Base-by-base conservation (phyloP, 2,888 invertebrate genomes). In the Cenopis cana region DNA sequence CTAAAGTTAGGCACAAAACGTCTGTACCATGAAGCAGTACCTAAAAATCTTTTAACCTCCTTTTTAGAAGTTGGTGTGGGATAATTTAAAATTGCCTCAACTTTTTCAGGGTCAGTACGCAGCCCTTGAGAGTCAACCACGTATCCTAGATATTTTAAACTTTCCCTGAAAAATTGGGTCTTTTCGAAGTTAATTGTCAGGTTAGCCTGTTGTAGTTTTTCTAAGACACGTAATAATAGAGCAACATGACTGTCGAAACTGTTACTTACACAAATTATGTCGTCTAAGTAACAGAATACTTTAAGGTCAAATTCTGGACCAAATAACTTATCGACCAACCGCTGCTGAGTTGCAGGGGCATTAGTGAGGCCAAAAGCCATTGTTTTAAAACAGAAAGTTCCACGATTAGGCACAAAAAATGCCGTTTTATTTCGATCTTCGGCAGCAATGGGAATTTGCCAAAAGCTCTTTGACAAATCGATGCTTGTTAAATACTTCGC, bases 121-220 rank as follows among this genome's bases (percentile, higher is more conserved):
- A 81, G 54, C 4, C 81, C 80, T 0, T 74, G 38, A 2, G 46
- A 18, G 68, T 82, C 79, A 0, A 89, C 80, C 6, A 78, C 38
- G 46, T 78, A 79, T 0, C 77, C 79, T 0, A 77, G 49, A 61
- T 77, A 78, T 18, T 71, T 70, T 0, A 80, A 46, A 29, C 74
- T 4, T 9, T 38, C 60, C 1, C 77, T 36, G 20, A 76, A 78
- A 59, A 78, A 77, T 3, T 74, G 18, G 49, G 72, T 68, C 29
- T 79, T 78, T n/a, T 68, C 54, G 1, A 74, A 29, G 41, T 76
- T 76, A 29, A 76, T 64, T 5, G 78, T 76, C 0, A 79, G 41
- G 54, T 78, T 78, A 9, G 78, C 78, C 1, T 12, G 1, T 18
- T 46, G 9, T 3, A 79, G 33, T 38, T 57, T 57, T 29, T 56